Evolutionary conservation across 2,797 vertebrate species (phyloP).

Genomic region (Nothura maculosa): DNA sequence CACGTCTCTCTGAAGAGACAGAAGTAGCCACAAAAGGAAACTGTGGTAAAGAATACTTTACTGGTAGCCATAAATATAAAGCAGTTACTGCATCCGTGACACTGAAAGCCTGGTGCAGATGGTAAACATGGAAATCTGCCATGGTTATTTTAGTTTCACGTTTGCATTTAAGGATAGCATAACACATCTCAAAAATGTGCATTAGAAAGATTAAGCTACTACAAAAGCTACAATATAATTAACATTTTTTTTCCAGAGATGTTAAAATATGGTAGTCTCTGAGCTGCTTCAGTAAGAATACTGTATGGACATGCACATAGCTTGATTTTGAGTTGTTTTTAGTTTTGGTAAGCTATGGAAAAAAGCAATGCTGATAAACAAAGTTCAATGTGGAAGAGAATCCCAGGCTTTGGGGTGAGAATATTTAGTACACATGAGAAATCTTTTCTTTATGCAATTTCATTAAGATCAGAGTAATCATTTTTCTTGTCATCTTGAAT

Average conservation of each 20-base stretch:
- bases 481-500: conserved; percentile 5
- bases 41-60: neutral
- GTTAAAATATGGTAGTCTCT: neutral
- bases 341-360: neutral
- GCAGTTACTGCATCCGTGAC: neutral
- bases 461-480: neutral
- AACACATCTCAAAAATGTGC: neutral
- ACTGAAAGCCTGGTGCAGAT: neutral
- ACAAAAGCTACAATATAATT: neutral
- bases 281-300: neutral
- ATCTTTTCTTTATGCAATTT: neutral
- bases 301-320: neutral
- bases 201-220: neutral
- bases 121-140: fast-evolving
- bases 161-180: neutral
- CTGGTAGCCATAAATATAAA: neutral
- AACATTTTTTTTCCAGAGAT: neutral
- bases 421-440: neutral
- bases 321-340: neutral
- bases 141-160: neutral
- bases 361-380: neutral
- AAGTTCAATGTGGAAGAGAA: neutral
- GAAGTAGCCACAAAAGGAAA: neutral
- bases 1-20: neutral
- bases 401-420: neutral